Evolutionary conservation across 2,113 vertebrate species (phyloP).

Genomic region (Centrocercus urophasianus): DNA sequence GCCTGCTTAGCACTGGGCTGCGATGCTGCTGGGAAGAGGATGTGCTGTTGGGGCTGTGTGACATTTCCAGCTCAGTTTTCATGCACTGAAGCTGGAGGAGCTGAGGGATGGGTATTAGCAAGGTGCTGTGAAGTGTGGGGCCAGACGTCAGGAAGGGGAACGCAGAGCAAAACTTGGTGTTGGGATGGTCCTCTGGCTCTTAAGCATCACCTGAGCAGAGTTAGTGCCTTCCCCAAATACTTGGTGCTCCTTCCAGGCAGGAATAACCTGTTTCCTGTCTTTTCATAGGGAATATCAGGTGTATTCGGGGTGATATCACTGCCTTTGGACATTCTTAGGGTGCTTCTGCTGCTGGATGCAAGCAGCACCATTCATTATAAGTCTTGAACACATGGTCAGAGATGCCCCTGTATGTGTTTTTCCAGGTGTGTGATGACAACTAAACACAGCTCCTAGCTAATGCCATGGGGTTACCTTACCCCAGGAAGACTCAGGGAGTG

Average conservation of each 20-base stretch:
- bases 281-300: background rate
- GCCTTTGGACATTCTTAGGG: background rate
- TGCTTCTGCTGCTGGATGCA: rapidly evolving
- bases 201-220: background rate
- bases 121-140: background rate
- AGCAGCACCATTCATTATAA: background rate
- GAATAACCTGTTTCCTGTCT: background rate
- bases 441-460: background rate
- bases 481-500: background rate
- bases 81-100: background rate
- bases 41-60: rapidly evolving
- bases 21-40: background rate
- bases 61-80: conserved; percentile 1
- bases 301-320: background rate
- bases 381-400: background rate
- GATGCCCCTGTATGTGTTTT: rapidly evolving
- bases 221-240: background rate
- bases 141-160: rapidly evolving
- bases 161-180: rapidly evolving
- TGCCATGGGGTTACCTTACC: background rate
- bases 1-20: background rate
- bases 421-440: background rate
- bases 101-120: background rate
- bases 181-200: background rate
- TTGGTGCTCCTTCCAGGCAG: background rate